Percentiles rank a stretch among this genome's conserved stretches.
These are phyloP conservation scores for Archips crataeganus DNA, from an alignment of 2,888 invertebrate genomes.

Conservation along the genomic window DNA sequence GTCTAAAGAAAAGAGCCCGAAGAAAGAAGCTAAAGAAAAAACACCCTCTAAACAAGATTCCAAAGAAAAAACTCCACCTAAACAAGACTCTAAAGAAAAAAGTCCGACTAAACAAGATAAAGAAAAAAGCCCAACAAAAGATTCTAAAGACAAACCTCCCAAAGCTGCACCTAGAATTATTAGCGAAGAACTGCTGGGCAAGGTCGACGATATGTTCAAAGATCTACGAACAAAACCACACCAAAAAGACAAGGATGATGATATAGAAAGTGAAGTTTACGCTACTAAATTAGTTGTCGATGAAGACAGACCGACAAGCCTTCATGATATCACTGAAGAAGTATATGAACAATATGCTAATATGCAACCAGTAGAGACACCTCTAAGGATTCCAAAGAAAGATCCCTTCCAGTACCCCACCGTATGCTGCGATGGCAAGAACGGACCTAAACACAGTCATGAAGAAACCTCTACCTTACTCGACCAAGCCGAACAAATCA, in stretches of 20 bases:
- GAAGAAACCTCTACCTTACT: constrained; percentile 77
- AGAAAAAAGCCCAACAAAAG: constrained; percentile 69
- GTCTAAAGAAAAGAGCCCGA: constrained; percentile 69
- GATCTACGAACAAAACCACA: constrained; percentile 73
- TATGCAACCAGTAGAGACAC: constrained; percentile 80
- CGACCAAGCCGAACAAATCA: constrained; percentile 77
- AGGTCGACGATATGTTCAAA: constrained; percentile 84
- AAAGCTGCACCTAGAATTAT: constrained; percentile 79
- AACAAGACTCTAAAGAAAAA: constrained; percentile 63
- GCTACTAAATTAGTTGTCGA: constrained; percentile 77
- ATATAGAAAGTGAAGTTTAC: constrained; percentile 68
- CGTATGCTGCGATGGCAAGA: constrained; percentile 72
- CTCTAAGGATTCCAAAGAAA: constrained; percentile 58
- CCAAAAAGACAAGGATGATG: constrained; percentile 66
- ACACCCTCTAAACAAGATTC: constrained; percentile 39
- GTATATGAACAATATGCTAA: constrained; percentile 75
- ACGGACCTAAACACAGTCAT: constrained; percentile 73
- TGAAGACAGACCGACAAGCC: constrained; percentile 63
- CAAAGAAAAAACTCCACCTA: constrained; percentile 43
- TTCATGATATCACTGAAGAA: constrained; percentile 63
- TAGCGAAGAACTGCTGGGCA: constrained; percentile 76
- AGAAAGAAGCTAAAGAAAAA: constrained; percentile 59
- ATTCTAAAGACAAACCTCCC: constrained; percentile 70
- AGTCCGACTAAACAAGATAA: constrained; percentile 70
- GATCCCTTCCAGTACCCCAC: constrained; percentile 76